A percentile compares a stretch with the other conserved stretches of the same genome.
phyloP scores from a whole-genome alignment of 2,797 vertebrate genomes.

The Petrocephalus schoutedeni region DNA sequence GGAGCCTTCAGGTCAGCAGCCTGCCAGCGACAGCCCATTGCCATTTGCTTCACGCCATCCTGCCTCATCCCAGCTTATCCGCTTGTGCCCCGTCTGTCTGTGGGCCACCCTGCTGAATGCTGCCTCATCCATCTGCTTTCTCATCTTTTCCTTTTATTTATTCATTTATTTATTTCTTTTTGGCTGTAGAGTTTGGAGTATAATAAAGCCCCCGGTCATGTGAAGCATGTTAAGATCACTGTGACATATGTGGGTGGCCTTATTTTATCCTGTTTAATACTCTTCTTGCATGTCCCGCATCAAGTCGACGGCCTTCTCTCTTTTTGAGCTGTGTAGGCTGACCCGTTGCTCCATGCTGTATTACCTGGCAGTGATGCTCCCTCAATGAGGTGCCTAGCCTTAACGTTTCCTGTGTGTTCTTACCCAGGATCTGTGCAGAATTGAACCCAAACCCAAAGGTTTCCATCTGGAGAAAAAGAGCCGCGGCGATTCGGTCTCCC shows the following conservation, averaged over 20 bases:
- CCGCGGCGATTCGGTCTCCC: conserved; percentile 55
- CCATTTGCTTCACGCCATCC: conserved; percentile 34
- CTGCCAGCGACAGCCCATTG: conserved; percentile 68
- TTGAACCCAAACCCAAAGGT: conserved; percentile 66
- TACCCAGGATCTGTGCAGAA: conserved; percentile 69
- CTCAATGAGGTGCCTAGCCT: not conserved
- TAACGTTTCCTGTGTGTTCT: not conserved
- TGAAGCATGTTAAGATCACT: not conserved
- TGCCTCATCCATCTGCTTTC: conserved; percentile 3
- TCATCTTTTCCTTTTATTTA: not conserved
- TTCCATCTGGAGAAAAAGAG: conserved; percentile 55
- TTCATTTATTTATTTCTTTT: not conserved
- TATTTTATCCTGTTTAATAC: not conserved
- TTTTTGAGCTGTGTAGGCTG: not conserved
- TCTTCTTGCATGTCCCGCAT: conserved; percentile 13
- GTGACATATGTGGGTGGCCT: not conserved
- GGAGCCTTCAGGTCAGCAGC: conserved; percentile 82
- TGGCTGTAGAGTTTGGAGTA: not conserved
- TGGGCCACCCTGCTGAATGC: not conserved
- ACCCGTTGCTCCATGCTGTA: not conserved
- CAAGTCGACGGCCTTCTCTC: not conserved
- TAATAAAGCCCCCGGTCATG: not conserved
- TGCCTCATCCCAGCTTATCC: conserved; percentile 35
- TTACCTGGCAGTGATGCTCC: not conserved
- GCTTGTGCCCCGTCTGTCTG: conserved; percentile 27